A percentile compares a stretch with the other conserved stretches of the same genome.
phyloP scores from a whole-genome alignment of 1,140 invertebrate species.

The Branchinecta lynchi region DNA sequence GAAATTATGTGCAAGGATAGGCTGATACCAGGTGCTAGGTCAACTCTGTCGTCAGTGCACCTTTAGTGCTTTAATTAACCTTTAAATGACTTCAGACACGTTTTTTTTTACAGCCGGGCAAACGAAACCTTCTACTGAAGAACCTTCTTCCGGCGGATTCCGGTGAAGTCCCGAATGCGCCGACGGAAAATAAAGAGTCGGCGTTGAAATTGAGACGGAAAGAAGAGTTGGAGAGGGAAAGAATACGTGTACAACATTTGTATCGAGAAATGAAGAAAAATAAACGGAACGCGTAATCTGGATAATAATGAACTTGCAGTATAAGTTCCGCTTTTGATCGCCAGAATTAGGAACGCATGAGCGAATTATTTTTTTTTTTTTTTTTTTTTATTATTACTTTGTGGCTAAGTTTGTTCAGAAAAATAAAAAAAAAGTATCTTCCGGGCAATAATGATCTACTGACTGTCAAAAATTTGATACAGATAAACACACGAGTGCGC shows the following conservation, averaged over 20 bases:
- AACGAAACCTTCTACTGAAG: background rate
- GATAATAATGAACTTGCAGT: no score
- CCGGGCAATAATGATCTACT: no score
- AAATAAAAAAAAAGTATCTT: no score
- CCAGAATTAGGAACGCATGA: no score
- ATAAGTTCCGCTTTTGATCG: no score
- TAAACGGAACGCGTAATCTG: background rate
- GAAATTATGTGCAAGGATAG: no score
- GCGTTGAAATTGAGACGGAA: background rate
- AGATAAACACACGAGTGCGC: no score
- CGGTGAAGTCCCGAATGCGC: background rate
- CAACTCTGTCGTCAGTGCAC: background rate
- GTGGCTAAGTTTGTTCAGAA: no score
- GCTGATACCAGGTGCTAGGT: background rate
- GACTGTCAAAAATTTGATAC: no score
- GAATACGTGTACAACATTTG: slow-evolving; percentile 2
- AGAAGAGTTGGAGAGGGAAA: background rate
- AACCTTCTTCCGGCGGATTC: background rate
- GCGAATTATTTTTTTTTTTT: no score
- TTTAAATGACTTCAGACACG: background rate
- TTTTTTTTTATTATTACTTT: no score
- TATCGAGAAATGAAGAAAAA: background rate
- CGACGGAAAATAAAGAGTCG: background rate
- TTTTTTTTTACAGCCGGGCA: background rate
- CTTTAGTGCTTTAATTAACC: no score